phyloP scores from a whole-genome alignment of 2,797 vertebrate species.

The Ambastaia sidthimunki region DNA sequence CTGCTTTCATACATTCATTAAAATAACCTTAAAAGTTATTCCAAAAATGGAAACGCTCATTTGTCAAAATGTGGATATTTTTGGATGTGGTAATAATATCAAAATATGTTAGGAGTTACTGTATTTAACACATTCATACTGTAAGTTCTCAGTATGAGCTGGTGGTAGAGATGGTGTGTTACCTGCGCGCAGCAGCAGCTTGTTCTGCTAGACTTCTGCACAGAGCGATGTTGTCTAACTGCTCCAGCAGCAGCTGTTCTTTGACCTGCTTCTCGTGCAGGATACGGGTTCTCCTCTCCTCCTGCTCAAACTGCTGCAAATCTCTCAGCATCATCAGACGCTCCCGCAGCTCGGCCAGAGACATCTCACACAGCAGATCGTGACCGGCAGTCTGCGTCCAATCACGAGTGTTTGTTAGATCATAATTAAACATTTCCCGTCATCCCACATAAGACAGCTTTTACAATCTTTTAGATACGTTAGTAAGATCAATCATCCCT shows the following conservation, averaged over 20 bases:
- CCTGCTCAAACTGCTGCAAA: slow-evolving; percentile 72
- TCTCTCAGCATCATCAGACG: slow-evolving; percentile 82
- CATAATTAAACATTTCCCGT: neutral
- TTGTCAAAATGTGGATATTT: no score
- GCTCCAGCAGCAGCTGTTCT: slow-evolving; percentile 80
- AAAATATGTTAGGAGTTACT: no score
- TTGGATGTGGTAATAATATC: no score
- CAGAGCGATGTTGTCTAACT: slow-evolving; percentile 80
- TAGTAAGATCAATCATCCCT: no score
- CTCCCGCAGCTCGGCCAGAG: slow-evolving; percentile 85
- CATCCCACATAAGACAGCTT: neutral
- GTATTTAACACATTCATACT: neutral
- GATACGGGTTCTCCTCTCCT: slow-evolving; percentile 83
- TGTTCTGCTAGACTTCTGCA: slow-evolving; percentile 77
- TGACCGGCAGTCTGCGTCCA: slow-evolving; percentile 81
- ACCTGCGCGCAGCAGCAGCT: slow-evolving; percentile 80
- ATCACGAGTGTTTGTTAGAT: slow-evolving; percentile 34
- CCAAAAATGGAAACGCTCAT: no score
- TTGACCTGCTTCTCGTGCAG: slow-evolving; percentile 80
- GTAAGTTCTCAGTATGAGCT: neutral
- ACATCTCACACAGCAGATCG: slow-evolving; percentile 90
- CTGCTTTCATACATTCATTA: no score
- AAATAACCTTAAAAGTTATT: no score
- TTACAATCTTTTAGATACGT: neutral
- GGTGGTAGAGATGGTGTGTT: neutral